Percentiles rank a stretch among this genome's conserved stretches.
These are phyloP conservation scores for Chaetura pelagica DNA, from an alignment of 2,113 vertebrate genomes.

Conservation along the genomic window DNA sequence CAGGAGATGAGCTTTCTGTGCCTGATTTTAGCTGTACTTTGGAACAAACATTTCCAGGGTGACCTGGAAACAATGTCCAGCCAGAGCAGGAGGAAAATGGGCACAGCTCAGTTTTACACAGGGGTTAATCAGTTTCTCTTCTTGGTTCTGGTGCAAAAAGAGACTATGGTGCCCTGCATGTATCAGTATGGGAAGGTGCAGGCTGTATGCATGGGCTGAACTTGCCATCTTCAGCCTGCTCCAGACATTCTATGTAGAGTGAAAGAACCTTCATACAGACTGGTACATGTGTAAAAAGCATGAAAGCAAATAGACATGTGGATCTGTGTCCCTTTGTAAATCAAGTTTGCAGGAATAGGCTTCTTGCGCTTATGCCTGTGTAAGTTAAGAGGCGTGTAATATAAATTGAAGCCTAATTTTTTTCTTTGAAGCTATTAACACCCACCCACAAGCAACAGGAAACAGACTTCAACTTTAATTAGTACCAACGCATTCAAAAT, in stretches of 20 bases:
- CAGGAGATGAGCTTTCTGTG: background rate
- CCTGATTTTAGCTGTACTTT: background rate
- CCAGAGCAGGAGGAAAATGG: background rate
- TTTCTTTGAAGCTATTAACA: conserved; percentile 70
- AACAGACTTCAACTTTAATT: conserved; percentile 75
- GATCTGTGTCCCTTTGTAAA: background rate
- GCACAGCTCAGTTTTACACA: background rate
- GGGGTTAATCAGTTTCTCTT: background rate
- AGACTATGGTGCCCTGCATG: background rate
- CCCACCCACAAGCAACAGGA: conserved; percentile 70
- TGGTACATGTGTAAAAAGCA: background rate
- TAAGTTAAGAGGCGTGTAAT: background rate
- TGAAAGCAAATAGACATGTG: background rate
- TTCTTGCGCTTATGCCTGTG: background rate
- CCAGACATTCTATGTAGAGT: background rate
- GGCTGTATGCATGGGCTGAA: background rate
- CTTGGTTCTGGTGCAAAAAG: background rate
- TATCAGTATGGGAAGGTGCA: rapidly evolving
- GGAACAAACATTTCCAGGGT: background rate
- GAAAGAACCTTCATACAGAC: background rate
- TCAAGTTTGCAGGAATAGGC: background rate
- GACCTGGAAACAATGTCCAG: background rate
- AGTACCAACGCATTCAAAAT: conserved; percentile 63
- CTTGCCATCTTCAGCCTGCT: background rate
- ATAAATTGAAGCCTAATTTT: conserved; percentile 52